These are phyloP conservation scores for Menidia beryllina DNA, from an alignment of 2,113 vertebrate genomes.

Conservation along the genomic window DNA sequence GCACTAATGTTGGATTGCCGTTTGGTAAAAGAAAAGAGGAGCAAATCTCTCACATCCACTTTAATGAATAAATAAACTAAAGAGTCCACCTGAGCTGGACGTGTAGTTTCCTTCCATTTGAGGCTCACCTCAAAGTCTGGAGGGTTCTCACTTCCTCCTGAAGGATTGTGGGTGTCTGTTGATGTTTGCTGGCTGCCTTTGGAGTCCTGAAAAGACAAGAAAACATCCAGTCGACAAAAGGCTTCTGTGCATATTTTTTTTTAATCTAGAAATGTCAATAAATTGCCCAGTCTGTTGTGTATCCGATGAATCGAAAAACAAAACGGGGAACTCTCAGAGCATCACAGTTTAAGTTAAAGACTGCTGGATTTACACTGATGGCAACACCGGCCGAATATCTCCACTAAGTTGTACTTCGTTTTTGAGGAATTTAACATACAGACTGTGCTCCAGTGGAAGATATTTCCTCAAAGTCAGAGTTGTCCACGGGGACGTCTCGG, in stretches of 20 bases:
- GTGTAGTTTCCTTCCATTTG: conserved; percentile 39
- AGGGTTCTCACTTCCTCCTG: conserved; percentile 61
- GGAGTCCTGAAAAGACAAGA: conserved; percentile 21
- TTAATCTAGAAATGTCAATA: background rate
- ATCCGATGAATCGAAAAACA: too few species aligned
- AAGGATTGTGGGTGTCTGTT: conserved; percentile 20
- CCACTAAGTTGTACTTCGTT: too few species aligned
- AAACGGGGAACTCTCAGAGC: too few species aligned
- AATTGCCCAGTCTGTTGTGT: too few species aligned
- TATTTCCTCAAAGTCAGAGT: conserved; percentile 76
- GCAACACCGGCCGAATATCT: too few species aligned
- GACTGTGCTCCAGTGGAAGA: conserved; percentile 36
- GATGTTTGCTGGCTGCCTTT: background rate
- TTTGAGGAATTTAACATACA: too few species aligned
- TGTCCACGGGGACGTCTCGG: conserved; percentile 55
- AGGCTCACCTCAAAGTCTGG: conserved; percentile 70
- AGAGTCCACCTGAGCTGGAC: conserved; percentile 34
- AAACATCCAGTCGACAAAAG: background rate
- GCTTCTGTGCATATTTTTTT: too few species aligned
- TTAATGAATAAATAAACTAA: background rate
- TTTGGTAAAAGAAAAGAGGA: background rate
- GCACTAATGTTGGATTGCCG: conserved; percentile 21
- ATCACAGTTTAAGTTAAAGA: too few species aligned
- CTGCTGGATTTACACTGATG: too few species aligned
- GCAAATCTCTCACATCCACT: background rate